Percentiles rank a stretch among this genome's conserved stretches.
Evolutionary conservation across 2,888 invertebrate genomes (phyloP).

Genomic region (Eupithecia insigniata): DNA sequence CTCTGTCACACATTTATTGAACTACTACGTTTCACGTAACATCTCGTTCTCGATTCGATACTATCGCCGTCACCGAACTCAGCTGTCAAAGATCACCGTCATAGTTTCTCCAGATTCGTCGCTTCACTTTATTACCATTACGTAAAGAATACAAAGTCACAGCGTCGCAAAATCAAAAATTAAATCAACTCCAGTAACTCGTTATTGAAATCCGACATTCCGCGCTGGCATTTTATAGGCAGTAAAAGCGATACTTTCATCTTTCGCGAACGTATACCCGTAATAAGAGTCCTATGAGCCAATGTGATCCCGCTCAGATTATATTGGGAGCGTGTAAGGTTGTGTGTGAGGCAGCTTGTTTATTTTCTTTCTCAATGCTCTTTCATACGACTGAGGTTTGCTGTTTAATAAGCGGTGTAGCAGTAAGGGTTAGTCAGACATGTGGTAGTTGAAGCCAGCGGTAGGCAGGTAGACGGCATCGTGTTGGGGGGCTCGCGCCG

Average conservation of each 20-base stretch:
- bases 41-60: neutral
- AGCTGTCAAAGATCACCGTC: neutral
- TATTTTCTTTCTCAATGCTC: conserved; percentile 77
- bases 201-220: conserved; percentile 53
- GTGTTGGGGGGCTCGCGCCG: too few relatives aligned
- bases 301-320: conserved; percentile 64
- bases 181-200: conserved; percentile 53
- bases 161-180: conserved; percentile 38
- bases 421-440: too few relatives aligned
- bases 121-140: neutral
- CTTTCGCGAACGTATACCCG: conserved; percentile 50
- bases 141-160: conserved; percentile 8
- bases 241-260: conserved; percentile 59
- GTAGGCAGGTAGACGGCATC: too few relatives aligned
- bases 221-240: conserved; percentile 54
- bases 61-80: neutral
- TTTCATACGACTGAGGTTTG: conserved; percentile 19
- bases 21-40: neutral
- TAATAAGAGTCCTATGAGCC: conserved; percentile 47
- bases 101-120: neutral
- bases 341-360: conserved; percentile 70
- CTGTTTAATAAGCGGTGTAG: too few relatives aligned
- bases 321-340: conserved; percentile 73
- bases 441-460: too few relatives aligned
- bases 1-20: neutral